Evolutionary conservation across 2,113 vertebrate species (phyloP), one percentile per base, ranked within the genome.

Genomic region (Microcebus griseorufus): DNA sequence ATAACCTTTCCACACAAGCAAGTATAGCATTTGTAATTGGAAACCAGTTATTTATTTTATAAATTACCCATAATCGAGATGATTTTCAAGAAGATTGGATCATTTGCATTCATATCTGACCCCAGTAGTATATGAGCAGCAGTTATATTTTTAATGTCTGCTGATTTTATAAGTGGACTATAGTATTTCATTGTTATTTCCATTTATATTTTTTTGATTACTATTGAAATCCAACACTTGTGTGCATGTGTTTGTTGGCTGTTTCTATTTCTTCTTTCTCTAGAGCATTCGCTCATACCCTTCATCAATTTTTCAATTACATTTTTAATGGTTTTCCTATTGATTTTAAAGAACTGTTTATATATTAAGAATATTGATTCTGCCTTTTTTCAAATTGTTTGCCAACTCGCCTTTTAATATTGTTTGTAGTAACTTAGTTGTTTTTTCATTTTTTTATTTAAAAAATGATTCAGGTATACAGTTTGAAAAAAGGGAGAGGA

Each of bases 331-430:
- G 88, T 85, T 93, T 96, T 96, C 82, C 79, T 97, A 97, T 97
- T 97, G 96, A 97, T 93, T 95, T 97, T 62, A 97, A 94, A 95
- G 39, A 90, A 79, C 69, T 97, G n/a, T 97, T 97, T 97, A 93
- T 96, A 94, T 96, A 96, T 97, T 94, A 98, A 93, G 90, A 93
- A 93, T 95, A 97, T 97, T 79, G 86, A 96, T 60, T n/a, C 51
- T 88, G 69, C n/a, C 76, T 78, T 88, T 96, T 87, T 60, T 25
- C 70, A 78, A 51, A 91, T 3, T 93, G 69, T 86, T 94, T 94
- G 82, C 25, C 18, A 88, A 67, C 60, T 81, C 76, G 65, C 85
- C 55, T 93, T 88, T 93, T 92, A 88, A 62, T 70, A 67, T 79
- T 70, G 39, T 87, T 91, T 80, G 93, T 73, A 75, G 34, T 84